phyloP scores from a whole-genome alignment of 2,888 invertebrate genomes.

The Pyrrhosoma nymphula region DNA sequence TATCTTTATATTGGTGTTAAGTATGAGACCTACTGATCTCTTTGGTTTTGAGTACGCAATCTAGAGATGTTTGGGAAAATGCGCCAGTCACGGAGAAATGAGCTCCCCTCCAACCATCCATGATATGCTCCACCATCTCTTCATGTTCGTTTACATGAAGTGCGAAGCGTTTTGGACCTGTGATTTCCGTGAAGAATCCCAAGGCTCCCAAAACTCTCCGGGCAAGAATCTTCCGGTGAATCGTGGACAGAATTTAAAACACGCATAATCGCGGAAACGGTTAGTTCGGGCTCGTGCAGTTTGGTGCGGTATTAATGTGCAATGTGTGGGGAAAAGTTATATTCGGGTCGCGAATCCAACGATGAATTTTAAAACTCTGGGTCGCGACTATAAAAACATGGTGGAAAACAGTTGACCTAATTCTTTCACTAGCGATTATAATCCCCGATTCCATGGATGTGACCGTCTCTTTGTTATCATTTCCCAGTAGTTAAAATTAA shows the following conservation, averaged over 20 bases:
- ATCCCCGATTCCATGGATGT: neutral
- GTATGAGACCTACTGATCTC: too few species aligned
- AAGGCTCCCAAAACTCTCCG: neutral
- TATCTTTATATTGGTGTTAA: too few species aligned
- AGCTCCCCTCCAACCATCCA: too few species aligned
- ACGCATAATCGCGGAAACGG: neutral
- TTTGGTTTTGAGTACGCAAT: too few species aligned
- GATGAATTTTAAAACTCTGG: neutral
- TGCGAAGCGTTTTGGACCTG: too few species aligned
- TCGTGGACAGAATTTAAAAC: neutral
- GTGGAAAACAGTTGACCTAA: neutral
- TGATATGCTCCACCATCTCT: too few species aligned
- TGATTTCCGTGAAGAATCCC: too few species aligned
- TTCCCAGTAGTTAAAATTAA: too few species aligned
- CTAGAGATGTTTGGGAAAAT: too few species aligned
- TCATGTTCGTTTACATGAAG: too few species aligned
- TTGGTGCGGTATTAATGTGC: neutral
- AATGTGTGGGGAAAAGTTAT: neutral
- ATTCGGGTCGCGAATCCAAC: neutral
- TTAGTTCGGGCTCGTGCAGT: neutral
- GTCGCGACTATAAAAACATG: neutral
- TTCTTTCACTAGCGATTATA: neutral
- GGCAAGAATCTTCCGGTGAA: neutral
- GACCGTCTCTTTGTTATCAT: too few species aligned
- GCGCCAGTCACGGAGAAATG: too few species aligned